Conservation (phyloP, 2,113 vertebrate species). For the Pycnonotus jocosus region DNA sequence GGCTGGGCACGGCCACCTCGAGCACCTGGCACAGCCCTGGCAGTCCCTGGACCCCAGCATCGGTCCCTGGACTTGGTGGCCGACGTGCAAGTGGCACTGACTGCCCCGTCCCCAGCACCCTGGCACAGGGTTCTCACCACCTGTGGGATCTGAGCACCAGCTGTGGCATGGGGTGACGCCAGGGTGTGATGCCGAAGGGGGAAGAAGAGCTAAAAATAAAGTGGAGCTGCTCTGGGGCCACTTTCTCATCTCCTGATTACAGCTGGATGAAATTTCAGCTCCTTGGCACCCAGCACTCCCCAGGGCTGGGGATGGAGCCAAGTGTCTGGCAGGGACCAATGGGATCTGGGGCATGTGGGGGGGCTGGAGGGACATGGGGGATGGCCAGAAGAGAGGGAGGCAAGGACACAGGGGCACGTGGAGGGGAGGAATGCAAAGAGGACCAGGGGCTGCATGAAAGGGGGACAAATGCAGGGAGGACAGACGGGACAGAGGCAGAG, state of each 20-base stretch:
- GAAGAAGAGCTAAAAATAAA: conserved; percentile 50
- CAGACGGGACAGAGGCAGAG: not conserved
- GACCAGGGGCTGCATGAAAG: not conserved
- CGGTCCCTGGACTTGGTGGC: not conserved
- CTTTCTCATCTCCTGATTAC: conserved; percentile 22
- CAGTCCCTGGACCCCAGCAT: not conserved
- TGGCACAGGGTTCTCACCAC: not conserved
- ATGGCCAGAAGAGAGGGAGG: not conserved
- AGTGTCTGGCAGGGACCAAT: not conserved
- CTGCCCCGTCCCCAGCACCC: rapidly evolving
- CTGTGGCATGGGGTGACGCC: rapidly evolving
- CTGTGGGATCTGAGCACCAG: not conserved
- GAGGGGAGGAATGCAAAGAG: not conserved
- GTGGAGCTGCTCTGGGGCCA: not conserved
- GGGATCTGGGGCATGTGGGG: not conserved
- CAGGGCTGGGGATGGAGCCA: not conserved
- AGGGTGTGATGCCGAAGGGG: rapidly evolving
- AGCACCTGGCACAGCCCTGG: not conserved
- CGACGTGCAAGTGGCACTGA: not conserved
- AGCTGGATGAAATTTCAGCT: conserved; percentile 58
- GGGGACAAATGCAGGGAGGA: not conserved
- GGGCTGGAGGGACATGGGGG: not conserved
- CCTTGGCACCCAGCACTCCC: not conserved
- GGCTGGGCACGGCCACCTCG: rapidly evolving
- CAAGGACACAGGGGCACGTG: not conserved